Evolutionary conservation across 2,888 invertebrate species (phyloP).

Genomic region (Syrphus vitripennis): DNA sequence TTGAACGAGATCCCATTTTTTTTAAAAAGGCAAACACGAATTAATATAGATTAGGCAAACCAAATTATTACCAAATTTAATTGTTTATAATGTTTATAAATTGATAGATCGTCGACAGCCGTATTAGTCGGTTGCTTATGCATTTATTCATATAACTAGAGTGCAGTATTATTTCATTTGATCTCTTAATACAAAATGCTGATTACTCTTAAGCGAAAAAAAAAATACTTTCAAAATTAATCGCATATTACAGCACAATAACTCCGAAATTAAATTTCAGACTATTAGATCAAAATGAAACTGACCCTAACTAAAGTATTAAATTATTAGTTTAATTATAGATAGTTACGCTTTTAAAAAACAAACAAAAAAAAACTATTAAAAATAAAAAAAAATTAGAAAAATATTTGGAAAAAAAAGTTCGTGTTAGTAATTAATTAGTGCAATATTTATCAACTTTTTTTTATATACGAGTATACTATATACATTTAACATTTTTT

Average conservation of each 20-base stretch:
- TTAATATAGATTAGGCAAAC: too few species aligned
- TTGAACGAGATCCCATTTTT: too few species aligned
- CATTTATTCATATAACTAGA: too few species aligned
- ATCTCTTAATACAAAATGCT: not conserved
- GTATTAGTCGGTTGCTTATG: too few species aligned
- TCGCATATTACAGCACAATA: slow-evolving; percentile 20
- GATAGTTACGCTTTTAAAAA: slow-evolving; percentile 70
- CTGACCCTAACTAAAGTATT: slow-evolving; percentile 64
- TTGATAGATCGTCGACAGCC: too few species aligned
- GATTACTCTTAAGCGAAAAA: not conserved
- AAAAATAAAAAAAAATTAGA: slow-evolving; percentile 50
- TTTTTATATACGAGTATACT: not conserved
- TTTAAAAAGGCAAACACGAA: too few species aligned
- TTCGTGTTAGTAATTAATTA: slow-evolving; percentile 59
- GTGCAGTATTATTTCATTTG: not conserved
- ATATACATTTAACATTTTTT: slow-evolving; percentile 9
- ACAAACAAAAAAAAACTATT: slow-evolving; percentile 27
- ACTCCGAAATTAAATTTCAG: slow-evolving; percentile 53
- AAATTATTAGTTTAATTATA: slow-evolving; percentile 66
- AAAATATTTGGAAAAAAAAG: slow-evolving; percentile 62
- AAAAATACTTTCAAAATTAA: not conserved
- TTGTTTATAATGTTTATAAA: too few species aligned
- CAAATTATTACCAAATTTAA: too few species aligned
- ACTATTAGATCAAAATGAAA: slow-evolving; percentile 21
- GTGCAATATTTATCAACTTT: slow-evolving; percentile 62